Evolutionary conservation across 2,888 invertebrate genomes (phyloP).

Genomic region (Trissoscelio sp.): DNA sequence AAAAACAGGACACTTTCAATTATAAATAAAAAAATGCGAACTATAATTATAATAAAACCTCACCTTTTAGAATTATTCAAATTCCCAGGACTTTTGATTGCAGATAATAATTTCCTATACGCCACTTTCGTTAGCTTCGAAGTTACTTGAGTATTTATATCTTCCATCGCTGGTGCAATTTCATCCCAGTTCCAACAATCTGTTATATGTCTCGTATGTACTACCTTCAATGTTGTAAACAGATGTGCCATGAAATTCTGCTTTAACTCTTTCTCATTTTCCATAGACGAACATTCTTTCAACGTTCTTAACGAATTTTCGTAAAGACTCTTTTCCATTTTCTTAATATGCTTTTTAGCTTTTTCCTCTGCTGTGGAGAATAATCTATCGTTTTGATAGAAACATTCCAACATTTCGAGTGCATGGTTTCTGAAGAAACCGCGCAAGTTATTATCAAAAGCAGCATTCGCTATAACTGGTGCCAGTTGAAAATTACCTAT

Average conservation of each 20-base stretch:
- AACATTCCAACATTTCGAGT: conserved; percentile 87
- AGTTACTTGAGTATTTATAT: conserved; percentile 80
- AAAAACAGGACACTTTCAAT: no score
- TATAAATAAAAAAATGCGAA: no score
- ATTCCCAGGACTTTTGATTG: conserved; percentile 79
- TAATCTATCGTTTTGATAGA: conserved; percentile 86
- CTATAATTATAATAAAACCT: background rate
- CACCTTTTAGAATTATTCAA: conserved; percentile 16
- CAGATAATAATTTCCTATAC: conserved; percentile 83
- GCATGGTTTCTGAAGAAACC: conserved; percentile 89
- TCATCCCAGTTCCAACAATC: conserved; percentile 82
- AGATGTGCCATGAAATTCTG: conserved; percentile 86
- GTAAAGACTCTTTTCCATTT: conserved; percentile 82
- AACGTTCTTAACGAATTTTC: conserved; percentile 17
- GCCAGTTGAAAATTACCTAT: conserved; percentile 86
- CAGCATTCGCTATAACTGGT: conserved; percentile 85
- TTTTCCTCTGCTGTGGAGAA: conserved; percentile 82
- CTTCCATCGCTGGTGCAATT: conserved; percentile 80
- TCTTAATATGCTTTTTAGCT: conserved; percentile 79
- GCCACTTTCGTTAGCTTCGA: conserved; percentile 83
- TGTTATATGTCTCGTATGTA: conserved; percentile 77
- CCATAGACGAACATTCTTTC: conserved; percentile 22
- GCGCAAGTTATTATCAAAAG: conserved; percentile 86
- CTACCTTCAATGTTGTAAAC: conserved; percentile 84
- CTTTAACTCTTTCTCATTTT: conserved; percentile 81